Percentiles rank a stretch among this genome's conserved stretches.
Evolutionary conservation across 2,113 vertebrate genomes (phyloP).

Genomic region (Sprattus sprattus): DNA sequence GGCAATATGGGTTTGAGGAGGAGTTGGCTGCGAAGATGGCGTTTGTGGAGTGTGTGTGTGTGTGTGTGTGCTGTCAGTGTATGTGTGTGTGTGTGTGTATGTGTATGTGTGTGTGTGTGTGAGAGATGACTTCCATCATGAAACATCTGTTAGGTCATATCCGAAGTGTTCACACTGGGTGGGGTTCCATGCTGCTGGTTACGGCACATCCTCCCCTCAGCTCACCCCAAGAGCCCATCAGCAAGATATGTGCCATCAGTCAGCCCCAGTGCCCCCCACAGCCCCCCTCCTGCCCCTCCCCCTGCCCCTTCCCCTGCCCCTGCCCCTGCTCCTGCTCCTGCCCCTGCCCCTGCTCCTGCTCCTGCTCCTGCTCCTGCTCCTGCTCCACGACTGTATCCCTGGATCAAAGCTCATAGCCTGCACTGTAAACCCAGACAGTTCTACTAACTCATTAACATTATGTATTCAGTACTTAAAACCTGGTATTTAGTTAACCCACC

Average conservation of each 20-base stretch:
- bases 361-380: no score
- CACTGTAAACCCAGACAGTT: no score
- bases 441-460: no score
- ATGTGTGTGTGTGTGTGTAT: neutral
- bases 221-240: conserved; percentile 30
- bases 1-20: neutral
- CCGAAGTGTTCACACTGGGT: neutral
- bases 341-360: no score
- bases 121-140: conserved; percentile 33
- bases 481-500: no score
- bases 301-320: no score
- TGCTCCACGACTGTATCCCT: no score
- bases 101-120: neutral
- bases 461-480: no score
- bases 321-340: no score
- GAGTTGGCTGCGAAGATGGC: neutral
- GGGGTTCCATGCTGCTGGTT: neutral
- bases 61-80: conserved; percentile 9
- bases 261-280: no score
- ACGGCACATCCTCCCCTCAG: conserved; percentile 4
- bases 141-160: conserved; percentile 27
- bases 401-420: no score
- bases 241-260: neutral
- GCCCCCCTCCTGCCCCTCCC: neutral
- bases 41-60: conserved; percentile 6